phyloP scores from a whole-genome alignment of 2,113 vertebrate species.

The Sceloporus undulatus region DNA sequence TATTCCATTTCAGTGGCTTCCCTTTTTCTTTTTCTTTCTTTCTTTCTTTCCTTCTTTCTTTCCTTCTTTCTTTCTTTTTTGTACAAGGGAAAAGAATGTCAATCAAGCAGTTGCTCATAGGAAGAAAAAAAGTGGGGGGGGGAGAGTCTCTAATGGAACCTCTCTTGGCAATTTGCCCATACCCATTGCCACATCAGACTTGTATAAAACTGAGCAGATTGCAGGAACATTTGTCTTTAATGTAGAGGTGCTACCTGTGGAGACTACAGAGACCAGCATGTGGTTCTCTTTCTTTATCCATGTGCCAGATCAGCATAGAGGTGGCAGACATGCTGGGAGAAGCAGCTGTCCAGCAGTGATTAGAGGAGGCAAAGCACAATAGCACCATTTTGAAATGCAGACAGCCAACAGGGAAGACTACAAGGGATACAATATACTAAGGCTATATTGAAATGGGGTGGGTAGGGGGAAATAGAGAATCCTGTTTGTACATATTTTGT shows the following conservation, averaged over 20 bases:
- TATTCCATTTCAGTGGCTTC: slow-evolving; percentile 13
- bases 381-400: slow-evolving; percentile 14
- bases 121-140: not conserved
- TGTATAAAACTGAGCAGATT: slow-evolving; percentile 31
- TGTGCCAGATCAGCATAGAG: slow-evolving; percentile 35
- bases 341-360: slow-evolving; percentile 38
- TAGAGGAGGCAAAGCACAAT: slow-evolving; percentile 39
- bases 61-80: not conserved
- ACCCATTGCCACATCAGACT: slow-evolving; percentile 16
- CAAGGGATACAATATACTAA: slow-evolving; percentile 9
- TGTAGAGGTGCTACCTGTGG: slow-evolving; percentile 35
- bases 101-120: not conserved
- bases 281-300: slow-evolving; percentile 33
- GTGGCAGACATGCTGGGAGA: slow-evolving; percentile 37
- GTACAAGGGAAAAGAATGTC: slow-evolving; percentile 11
- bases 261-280: slow-evolving; percentile 33
- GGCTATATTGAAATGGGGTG: not conserved
- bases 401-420: slow-evolving; percentile 1
- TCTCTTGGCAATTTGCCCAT: slow-evolving; percentile 27
- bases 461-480: not conserved
- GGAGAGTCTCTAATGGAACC: not conserved
- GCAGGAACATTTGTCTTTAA: slow-evolving; percentile 31
- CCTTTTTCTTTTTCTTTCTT: not conserved
- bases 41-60: too few species aligned
- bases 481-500: not conserved